Evolutionary conservation across 2,797 vertebrate genomes (phyloP).

Genomic region (Pangasius krempfi): DNA sequence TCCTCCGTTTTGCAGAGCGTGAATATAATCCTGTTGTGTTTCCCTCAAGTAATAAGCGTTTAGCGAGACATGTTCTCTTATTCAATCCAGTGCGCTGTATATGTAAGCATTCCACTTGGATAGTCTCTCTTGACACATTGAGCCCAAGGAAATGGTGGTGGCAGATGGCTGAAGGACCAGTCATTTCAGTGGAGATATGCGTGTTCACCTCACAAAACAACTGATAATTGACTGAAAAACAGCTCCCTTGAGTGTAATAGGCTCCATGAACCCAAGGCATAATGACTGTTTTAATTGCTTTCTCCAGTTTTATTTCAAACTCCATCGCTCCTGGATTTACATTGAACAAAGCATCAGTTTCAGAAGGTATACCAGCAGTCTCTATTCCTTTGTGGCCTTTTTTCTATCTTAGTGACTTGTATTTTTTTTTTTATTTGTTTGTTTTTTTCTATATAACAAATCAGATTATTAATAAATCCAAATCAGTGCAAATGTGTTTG

Average conservation of each 20-base stretch:
- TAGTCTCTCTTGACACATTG: slow-evolving; percentile 50
- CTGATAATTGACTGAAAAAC: slow-evolving; percentile 59
- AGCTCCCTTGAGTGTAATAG: slow-evolving; percentile 48
- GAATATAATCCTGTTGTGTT: slow-evolving; percentile 35
- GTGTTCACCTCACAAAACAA: slow-evolving; percentile 55
- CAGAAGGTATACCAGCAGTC: background rate
- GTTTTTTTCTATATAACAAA: background rate
- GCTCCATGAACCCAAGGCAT: slow-evolving; percentile 37
- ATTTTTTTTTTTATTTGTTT: background rate
- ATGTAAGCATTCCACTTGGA: slow-evolving; percentile 39
- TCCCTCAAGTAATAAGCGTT: slow-evolving; percentile 37
- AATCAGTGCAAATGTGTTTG: background rate
- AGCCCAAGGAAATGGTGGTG: slow-evolving; percentile 46
- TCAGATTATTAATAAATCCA: background rate
- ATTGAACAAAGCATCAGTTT: background rate
- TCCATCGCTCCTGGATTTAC: slow-evolving; percentile 22
- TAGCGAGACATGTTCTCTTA: slow-evolving; percentile 30
- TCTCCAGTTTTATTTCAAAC: slow-evolving; percentile 50
- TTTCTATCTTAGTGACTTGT: background rate
- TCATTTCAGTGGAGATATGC: slow-evolving; percentile 45
- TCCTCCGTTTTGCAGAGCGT: slow-evolving; percentile 12
- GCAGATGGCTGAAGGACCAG: slow-evolving; percentile 51
- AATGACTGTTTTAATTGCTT: slow-evolving; percentile 49
- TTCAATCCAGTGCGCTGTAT: slow-evolving; percentile 34
- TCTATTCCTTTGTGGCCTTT: background rate